Evolutionary conservation across 2,888 invertebrate genomes (phyloP).

Genomic region (Agonopterix alstromeriana): DNA sequence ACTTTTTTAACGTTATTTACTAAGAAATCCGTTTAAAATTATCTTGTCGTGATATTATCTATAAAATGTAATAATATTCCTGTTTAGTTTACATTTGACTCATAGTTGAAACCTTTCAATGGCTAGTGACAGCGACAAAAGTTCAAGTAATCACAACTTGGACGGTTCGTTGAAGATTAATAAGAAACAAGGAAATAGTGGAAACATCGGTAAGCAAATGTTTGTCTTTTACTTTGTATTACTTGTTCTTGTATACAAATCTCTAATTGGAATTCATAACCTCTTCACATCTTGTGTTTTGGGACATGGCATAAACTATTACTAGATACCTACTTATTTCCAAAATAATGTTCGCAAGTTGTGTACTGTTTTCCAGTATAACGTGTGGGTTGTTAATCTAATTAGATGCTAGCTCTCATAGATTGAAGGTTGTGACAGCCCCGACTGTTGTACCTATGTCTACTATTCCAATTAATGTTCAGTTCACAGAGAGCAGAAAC

Average conservation of each 20-base stretch:
- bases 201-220: conserved; percentile 47
- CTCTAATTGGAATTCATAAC: not conserved
- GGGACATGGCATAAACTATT: not conserved
- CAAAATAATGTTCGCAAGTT: too few relatives aligned
- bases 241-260: too few relatives aligned
- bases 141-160: conserved; percentile 64
- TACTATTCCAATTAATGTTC: too few relatives aligned
- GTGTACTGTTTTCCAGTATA: too few relatives aligned
- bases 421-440: too few relatives aligned
- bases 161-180: conserved; percentile 58
- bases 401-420: too few relatives aligned
- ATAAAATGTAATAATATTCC: conserved; percentile 2
- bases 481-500: too few relatives aligned
- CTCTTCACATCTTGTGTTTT: not conserved
- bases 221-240: not conserved
- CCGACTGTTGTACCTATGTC: too few relatives aligned
- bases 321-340: too few relatives aligned
- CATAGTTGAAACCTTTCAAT: conserved; percentile 43
- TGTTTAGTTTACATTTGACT: conserved; percentile 1
- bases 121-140: conserved; percentile 74
- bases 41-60: not conserved
- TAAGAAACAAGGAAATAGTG: conserved; percentile 50
- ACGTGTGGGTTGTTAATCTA: too few relatives aligned
- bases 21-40: conserved; percentile 3
- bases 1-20: conserved; percentile 8